Evolutionary conservation across 2,888 invertebrate genomes (phyloP).

Genomic region (Aphrophora alni): DNA sequence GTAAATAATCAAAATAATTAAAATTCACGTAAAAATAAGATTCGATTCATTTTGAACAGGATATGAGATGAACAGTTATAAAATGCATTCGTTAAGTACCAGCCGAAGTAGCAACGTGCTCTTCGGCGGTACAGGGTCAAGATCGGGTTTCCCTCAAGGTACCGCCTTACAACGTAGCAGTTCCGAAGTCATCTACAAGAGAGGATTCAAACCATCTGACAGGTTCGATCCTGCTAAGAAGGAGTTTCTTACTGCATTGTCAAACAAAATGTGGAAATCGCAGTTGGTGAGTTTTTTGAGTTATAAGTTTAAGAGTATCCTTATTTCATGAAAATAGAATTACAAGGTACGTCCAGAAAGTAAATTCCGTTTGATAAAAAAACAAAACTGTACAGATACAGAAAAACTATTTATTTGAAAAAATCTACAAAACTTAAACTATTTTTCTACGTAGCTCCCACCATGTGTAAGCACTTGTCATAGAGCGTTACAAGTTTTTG

Average conservation of each 20-base stretch:
- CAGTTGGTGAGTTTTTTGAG: constrained; percentile 71
- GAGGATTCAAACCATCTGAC: constrained; percentile 88
- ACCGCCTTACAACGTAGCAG: constrained; percentile 49
- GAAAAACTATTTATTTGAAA: no score
- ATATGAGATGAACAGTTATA: background rate
- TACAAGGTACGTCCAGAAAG: no score
- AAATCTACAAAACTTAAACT: no score
- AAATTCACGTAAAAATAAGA: no score
- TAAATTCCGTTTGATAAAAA: no score
- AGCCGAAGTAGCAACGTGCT: constrained; percentile 37
- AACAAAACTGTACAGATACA: no score
- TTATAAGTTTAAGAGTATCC: no score
- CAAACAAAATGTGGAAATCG: constrained; percentile 82
- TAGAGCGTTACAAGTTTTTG: no score
- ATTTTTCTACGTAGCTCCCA: no score
- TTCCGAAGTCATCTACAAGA: constrained; percentile 70
- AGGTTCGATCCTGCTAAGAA: constrained; percentile 81
- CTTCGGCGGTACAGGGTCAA: constrained; percentile 29
- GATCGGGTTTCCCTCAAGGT: constrained; percentile 10
- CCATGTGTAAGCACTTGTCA: no score
- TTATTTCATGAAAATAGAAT: no score
- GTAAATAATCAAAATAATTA: no score
- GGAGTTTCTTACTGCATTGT: constrained; percentile 79
- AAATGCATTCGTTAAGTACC: constrained; percentile 33
- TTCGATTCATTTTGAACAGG: background rate